Conservation (phyloP, 2,113 vertebrate species). For the Bubo blakistoni region DNA sequence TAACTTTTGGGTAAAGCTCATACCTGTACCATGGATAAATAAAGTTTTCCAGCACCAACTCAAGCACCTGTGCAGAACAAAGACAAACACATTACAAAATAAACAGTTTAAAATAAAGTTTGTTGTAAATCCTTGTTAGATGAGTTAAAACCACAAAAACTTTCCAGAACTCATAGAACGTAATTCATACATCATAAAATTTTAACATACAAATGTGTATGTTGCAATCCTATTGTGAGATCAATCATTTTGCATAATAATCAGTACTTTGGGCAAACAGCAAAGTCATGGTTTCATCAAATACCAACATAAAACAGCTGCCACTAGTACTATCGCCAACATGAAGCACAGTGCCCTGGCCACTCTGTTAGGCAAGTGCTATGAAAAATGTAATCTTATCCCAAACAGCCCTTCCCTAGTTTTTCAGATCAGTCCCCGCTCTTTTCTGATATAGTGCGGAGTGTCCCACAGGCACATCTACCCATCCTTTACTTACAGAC, state of each 20-base stretch:
- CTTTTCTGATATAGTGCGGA: background rate
- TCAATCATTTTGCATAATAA: background rate
- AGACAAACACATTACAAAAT: background rate
- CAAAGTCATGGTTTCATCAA: background rate
- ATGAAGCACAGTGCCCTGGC: accelerated
- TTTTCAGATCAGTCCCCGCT: background rate
- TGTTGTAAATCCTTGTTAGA: background rate
- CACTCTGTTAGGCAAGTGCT: background rate
- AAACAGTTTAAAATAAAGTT: background rate
- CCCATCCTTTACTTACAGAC: background rate
- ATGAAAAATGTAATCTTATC: background rate
- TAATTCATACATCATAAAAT: background rate
- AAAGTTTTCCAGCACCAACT: slow-evolving; percentile 95
- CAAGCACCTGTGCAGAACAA: slow-evolving; percentile 83
- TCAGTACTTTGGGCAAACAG: background rate
- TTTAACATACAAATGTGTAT: background rate
- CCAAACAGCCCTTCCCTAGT: background rate
- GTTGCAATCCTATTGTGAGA: accelerated
- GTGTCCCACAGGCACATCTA: background rate
- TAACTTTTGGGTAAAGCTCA: slow-evolving; percentile 15
- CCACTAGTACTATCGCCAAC: accelerated
- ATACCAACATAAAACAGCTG: accelerated
- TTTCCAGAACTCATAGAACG: background rate
- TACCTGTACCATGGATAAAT: slow-evolving; percentile 99
- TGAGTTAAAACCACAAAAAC: background rate